Conservation (phyloP, 2,797 vertebrate genomes). For the Psittacula derbiana region DNA sequence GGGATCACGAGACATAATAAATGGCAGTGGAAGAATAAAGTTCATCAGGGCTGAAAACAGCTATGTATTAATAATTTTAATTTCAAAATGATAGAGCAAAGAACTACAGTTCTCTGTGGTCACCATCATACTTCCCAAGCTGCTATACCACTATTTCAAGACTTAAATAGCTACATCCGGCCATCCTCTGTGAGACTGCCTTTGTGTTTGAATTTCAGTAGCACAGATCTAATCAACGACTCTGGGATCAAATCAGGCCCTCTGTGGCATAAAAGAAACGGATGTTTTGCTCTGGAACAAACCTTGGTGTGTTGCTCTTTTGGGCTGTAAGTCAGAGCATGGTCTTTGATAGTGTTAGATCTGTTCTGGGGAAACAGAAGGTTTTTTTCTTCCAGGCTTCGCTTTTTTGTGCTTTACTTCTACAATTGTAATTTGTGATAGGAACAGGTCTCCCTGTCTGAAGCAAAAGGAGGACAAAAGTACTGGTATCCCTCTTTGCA, state of each 20-base stretch:
- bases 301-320: neutral
- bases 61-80: neutral
- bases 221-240: neutral
- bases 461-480: slow-evolving; percentile 11
- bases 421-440: neutral
- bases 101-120: neutral
- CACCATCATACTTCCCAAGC: neutral
- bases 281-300: neutral
- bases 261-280: neutral
- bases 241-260: neutral
- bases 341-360: neutral
- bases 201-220: neutral
- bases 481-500: neutral
- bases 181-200: neutral
- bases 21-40: neutral
- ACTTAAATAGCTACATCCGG: neutral
- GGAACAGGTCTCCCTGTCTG: neutral
- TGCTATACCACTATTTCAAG: neutral
- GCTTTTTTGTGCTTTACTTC: neutral
- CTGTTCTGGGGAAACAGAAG: neutral
- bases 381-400: neutral
- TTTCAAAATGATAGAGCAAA: neutral
- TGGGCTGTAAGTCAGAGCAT: neutral
- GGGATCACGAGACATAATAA: neutral
- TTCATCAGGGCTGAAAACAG: neutral